Evolutionary conservation across 2,113 vertebrate genomes (phyloP), one percentile per base, ranked within the genome.

Genomic region (Marmota monax): DNA sequence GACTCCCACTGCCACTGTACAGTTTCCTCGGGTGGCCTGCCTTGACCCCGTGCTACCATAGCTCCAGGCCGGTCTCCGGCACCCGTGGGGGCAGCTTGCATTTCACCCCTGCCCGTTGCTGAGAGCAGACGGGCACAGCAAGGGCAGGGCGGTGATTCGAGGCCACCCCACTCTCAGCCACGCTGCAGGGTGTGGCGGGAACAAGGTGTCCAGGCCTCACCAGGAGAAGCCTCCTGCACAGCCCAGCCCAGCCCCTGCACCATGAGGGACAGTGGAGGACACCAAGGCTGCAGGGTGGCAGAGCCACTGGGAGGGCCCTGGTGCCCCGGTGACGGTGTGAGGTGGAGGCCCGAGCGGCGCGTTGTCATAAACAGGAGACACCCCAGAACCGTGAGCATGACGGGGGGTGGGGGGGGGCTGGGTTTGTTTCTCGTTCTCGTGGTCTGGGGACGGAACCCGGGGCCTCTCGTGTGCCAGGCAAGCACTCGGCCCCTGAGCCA

Each of bases 151-250:
- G 23, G 4, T 17, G 18, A 2, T 2, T 0, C 32, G 1, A 23
- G 20, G 20, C 74, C 7, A 9, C 5, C 17, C 2, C 0, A 4
- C 18, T 9, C 53, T 51, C 37, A 1, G 45, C 2, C 67, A 16
- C 18, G 5, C 4, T 3, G 2, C 0, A 32, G 91, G 70, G 72
- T 1, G 1, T 10, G 23, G 9, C 3, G 0, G 37, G 13, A 45
- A 51, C 13, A 29, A 2, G 2, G 1, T 2, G 2, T n/a, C 56
- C 32, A 32, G 58, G 32, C 51, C 51, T 4, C 25, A 5, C 70
- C 70, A 12, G 53, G 20, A 37, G 39, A 2, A 16, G 2, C 48
- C 34, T 32, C 11, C 93, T 29, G 4, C 22, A 42, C 8, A 1
- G 3, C 3, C 39, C 37, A 32, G 29, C 2, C 58, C 32, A 25